phyloP scores from a whole-genome alignment of 2,797 vertebrate species.

The Syncerus caffer region DNA sequence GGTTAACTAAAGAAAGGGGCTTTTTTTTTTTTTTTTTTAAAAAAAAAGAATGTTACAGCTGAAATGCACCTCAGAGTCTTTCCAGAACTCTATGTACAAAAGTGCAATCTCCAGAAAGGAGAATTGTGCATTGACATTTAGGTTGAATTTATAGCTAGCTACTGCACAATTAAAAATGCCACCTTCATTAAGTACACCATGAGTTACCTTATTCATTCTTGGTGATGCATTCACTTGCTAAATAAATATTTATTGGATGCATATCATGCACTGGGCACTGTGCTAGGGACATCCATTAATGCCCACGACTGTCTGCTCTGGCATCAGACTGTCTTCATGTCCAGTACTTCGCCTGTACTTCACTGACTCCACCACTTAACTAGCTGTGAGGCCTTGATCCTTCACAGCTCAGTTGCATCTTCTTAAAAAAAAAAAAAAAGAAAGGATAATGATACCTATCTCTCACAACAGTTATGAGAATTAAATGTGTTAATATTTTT shows the following conservation, averaged over 20 bases:
- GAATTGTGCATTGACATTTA: slow-evolving; percentile 17
- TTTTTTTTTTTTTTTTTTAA: neutral
- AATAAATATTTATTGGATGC: slow-evolving; percentile 24
- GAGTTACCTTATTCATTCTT: neutral
- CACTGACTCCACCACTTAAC: neutral
- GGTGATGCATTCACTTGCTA: neutral
- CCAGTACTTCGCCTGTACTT: neutral
- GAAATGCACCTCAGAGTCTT: neutral
- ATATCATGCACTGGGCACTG: neutral
- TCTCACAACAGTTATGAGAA: neutral
- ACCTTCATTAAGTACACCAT: neutral
- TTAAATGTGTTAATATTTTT: slow-evolving; percentile 3
- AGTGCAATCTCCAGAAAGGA: neutral
- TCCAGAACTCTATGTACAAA: slow-evolving; percentile 13
- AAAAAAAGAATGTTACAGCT: neutral
- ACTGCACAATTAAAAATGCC: slow-evolving; percentile 16
- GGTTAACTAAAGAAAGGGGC: neutral
- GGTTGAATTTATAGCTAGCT: slow-evolving; percentile 17
- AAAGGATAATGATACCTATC: neutral
- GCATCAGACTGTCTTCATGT: neutral
- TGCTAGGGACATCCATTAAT: neutral
- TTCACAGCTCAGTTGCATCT: neutral
- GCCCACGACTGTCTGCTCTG: neutral
- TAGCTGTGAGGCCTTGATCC: neutral
- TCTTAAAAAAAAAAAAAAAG: neutral